A percentile compares a stretch with the other conserved stretches of the same genome.
phyloP scores from a whole-genome alignment of 2,797 vertebrate genomes.

The Lacerta viridis region DNA sequence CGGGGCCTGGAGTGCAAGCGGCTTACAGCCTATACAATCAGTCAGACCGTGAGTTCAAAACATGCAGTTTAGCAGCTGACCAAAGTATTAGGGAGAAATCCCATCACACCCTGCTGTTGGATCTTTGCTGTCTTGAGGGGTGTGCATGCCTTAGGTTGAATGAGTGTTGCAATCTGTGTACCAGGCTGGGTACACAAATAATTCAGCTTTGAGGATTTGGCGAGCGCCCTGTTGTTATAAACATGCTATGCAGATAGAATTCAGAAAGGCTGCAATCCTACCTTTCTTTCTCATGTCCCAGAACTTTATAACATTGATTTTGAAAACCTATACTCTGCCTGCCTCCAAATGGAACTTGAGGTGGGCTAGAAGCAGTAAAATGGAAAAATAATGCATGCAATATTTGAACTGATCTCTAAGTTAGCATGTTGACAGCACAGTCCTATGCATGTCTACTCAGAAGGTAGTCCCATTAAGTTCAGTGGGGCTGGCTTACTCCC shows the following conservation, averaged over 20 bases:
- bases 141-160: no score
- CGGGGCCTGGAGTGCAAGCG: slow-evolving; percentile 90
- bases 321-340: not conserved
- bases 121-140: not conserved
- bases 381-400: not conserved
- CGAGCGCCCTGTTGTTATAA: accelerated
- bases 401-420: slow-evolving; percentile 25
- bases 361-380: not conserved
- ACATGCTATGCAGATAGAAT: slow-evolving; percentile 6
- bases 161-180: no score
- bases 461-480: no score
- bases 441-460: no score
- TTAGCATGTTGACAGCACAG: not conserved
- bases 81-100: not conserved
- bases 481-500: no score
- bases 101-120: not conserved
- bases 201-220: not conserved
- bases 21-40: slow-evolving; percentile 91
- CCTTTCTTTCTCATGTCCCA: not conserved
- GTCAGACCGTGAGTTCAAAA: slow-evolving; percentile 88
- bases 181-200: no score
- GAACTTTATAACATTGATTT: not conserved
- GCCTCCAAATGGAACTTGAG: not conserved
- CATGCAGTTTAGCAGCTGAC: not conserved
- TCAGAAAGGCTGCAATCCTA: slow-evolving; percentile 20